A percentile compares a stretch with the other conserved stretches of the same genome.
Evolutionary conservation across 2,113 vertebrate species (phyloP).

Genomic region (Himantopus leucocephalus): DNA sequence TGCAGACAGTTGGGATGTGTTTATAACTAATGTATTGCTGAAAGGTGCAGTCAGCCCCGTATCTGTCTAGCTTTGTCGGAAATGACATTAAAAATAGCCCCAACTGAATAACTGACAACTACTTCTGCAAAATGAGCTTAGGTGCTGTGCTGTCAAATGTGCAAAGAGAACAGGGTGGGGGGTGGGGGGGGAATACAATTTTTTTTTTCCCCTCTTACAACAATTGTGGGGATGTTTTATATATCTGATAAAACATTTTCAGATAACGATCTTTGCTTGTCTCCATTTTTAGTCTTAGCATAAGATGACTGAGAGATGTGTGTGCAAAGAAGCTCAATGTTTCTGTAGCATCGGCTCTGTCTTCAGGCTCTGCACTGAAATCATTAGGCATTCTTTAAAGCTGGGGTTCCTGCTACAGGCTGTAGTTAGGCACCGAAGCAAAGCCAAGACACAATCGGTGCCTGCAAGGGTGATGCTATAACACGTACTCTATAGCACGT

Average conservation of each 20-base stretch:
- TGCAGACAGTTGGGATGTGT: background rate
- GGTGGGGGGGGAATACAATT: background rate
- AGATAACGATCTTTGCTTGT: background rate
- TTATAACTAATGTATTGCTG: background rate
- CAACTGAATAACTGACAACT: background rate
- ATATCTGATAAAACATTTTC: background rate
- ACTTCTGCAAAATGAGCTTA: background rate
- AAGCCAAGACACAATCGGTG: background rate
- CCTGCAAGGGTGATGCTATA: background rate
- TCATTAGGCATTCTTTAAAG: background rate
- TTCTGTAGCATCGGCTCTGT: background rate
- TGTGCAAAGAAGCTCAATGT: background rate
- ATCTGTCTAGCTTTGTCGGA: background rate
- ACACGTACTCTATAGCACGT: rapidly evolving
- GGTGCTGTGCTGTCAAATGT: background rate
- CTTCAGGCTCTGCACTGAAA: background rate
- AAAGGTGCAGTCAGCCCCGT: background rate
- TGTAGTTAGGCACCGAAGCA: background rate
- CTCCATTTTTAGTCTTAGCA: background rate
- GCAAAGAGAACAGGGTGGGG: background rate
- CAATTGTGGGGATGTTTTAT: background rate
- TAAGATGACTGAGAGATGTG: background rate
- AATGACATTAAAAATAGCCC: background rate
- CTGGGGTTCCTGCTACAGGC: background rate
- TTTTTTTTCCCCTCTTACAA: background rate